phyloP scores from a whole-genome alignment of 2,797 vertebrate genomes.

The Botia almorhae region DNA sequence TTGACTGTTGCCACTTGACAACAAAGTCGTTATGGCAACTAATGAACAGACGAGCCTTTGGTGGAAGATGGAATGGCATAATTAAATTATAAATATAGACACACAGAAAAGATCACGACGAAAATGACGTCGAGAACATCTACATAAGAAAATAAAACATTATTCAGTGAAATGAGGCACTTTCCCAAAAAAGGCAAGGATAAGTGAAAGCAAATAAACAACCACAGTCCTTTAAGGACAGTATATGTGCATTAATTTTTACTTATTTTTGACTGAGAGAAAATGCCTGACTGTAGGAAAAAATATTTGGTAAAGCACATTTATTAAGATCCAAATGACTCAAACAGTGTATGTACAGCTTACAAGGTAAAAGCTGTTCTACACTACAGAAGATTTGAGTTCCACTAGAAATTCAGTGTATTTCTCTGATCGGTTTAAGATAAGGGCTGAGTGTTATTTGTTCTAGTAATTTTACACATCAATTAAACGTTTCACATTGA shows the following conservation, averaged over 20 bases:
- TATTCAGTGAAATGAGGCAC: conserved; percentile 37
- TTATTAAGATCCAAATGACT: background rate
- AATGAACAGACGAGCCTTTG: conserved; percentile 29
- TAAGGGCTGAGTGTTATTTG: background rate
- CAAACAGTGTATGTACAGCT: background rate
- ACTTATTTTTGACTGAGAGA: background rate
- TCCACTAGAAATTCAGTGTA: background rate
- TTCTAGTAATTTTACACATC: background rate
- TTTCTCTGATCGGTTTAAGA: background rate
- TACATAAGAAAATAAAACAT: background rate
- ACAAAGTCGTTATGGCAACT: conserved; percentile 8
- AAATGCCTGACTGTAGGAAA: background rate
- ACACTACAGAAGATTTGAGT: background rate
- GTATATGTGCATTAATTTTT: background rate
- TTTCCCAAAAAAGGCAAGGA: conserved; percentile 42
- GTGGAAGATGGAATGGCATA: background rate
- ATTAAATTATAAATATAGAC: conserved; percentile 10
- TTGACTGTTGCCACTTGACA: conserved; percentile 9
- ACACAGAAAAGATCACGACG: background rate
- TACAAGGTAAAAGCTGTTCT: background rate
- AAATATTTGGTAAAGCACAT: background rate
- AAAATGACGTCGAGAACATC: background rate
- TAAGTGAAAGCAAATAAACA: conserved; percentile 34
- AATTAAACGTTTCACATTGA: conserved; percentile 32
- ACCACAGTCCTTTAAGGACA: conserved; percentile 1